Percentiles rank a stretch among this genome's conserved stretches.
Conservation (phyloP, 1,140 invertebrate species). For the Parapsyche elsis region DNA sequence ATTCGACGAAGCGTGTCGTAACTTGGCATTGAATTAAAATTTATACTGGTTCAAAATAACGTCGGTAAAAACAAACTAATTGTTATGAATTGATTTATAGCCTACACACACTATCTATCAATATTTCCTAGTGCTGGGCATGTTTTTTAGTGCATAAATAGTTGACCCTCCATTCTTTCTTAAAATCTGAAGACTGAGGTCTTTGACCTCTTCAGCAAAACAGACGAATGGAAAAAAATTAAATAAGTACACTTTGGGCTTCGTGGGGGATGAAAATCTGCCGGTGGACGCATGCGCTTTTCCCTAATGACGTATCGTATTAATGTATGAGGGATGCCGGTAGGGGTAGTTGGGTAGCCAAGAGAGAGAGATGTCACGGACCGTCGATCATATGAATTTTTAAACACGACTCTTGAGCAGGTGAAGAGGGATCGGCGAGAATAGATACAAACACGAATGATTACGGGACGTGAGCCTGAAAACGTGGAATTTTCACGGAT, state of each 20-base stretch:
- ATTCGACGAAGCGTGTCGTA: neutral
- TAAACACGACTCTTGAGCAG: constrained; percentile 45
- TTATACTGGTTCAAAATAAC: neutral
- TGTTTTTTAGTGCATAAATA: too few relatives aligned
- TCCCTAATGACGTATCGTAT: constrained; percentile 33
- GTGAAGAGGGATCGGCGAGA: constrained; percentile 27
- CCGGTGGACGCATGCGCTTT: too few relatives aligned
- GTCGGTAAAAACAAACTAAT: too few relatives aligned
- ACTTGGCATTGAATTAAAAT: neutral
- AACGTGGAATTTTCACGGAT: constrained; percentile 31
- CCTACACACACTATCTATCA: too few relatives aligned
- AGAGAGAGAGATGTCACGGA: constrained; percentile 52
- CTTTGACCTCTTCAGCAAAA: too few relatives aligned
- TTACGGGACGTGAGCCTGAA: constrained; percentile 9
- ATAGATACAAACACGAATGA: constrained; percentile 38
- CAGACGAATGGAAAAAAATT: too few relatives aligned
- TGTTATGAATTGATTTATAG: too few relatives aligned
- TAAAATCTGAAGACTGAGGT: too few relatives aligned
- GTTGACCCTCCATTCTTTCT: too few relatives aligned
- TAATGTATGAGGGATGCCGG: constrained; percentile 41
- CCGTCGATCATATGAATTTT: constrained; percentile 56
- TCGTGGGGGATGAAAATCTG: too few relatives aligned
- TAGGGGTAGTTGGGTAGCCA: constrained; percentile 18
- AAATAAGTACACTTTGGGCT: too few relatives aligned
- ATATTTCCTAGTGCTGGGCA: too few relatives aligned